Evolutionary conservation across 2,797 vertebrate genomes (phyloP).

Genomic region (Mallotus villosus): DNA sequence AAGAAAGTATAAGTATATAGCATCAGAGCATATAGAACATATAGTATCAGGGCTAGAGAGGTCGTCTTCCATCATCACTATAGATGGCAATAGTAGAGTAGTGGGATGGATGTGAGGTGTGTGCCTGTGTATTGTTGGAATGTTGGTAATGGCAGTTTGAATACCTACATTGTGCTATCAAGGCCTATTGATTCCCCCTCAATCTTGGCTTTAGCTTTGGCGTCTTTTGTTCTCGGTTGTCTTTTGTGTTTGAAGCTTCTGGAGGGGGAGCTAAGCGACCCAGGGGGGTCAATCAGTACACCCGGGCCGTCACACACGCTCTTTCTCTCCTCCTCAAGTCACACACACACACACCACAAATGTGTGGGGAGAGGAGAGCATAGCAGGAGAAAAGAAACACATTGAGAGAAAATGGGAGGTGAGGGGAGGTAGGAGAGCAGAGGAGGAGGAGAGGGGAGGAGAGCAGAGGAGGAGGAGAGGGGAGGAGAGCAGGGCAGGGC

Average conservation of each 20-base stretch:
- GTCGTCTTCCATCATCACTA: background rate
- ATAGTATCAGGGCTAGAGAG: background rate
- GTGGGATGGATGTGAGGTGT: background rate
- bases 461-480: background rate
- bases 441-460: background rate
- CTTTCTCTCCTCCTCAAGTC: background rate
- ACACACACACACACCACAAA: background rate
- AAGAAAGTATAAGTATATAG: no score
- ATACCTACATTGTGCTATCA: background rate
- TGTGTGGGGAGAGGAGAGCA: background rate
- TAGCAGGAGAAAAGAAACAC: background rate
- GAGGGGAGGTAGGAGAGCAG: background rate
- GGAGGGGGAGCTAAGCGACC: conserved; percentile 15
- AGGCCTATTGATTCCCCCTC: background rate
- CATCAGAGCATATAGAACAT: no score
- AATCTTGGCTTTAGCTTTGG: background rate
- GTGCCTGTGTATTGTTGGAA: conserved; percentile 1
- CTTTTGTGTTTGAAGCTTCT: conserved; percentile 6
- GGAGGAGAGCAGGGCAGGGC: background rate
- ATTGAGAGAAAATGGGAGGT: background rate
- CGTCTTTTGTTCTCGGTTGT: background rate
- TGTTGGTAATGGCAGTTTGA: background rate
- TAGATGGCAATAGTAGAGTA: background rate
- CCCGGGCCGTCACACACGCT: background rate
- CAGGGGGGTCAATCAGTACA: conserved; percentile 23